These are phyloP conservation scores for Myotis planiceps DNA, from an alignment of 2,797 vertebrate species.

Conservation along the genomic window DNA sequence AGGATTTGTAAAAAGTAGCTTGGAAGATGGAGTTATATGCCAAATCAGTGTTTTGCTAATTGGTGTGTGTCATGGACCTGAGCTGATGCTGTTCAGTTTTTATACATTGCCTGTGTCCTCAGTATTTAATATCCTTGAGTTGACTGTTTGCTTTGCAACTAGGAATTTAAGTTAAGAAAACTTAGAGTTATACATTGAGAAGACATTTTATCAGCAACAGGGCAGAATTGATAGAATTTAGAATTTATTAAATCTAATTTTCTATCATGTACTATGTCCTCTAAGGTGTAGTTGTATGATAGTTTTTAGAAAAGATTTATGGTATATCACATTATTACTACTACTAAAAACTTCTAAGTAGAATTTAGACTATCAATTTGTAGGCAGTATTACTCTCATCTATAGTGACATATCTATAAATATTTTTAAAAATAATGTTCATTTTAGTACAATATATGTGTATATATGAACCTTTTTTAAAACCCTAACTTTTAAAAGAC, in stretches of 20 bases:
- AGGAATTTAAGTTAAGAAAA: slow-evolving; percentile 49
- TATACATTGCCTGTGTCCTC: background rate
- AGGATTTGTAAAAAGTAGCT: slow-evolving; percentile 56
- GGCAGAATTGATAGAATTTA: slow-evolving; percentile 43
- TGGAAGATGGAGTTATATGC: slow-evolving; percentile 45
- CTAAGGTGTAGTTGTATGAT: background rate
- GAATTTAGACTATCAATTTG: background rate
- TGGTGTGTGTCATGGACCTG: background rate
- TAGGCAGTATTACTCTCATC: background rate
- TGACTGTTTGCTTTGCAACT: slow-evolving; percentile 4
- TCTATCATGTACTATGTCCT: background rate
- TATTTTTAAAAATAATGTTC: background rate
- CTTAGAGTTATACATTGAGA: background rate
- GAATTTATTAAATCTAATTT: slow-evolving; percentile 41
- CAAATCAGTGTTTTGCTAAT: slow-evolving; percentile 52
- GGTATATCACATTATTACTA: background rate
- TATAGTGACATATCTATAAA: background rate
- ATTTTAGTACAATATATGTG: background rate
- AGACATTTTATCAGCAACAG: slow-evolving; percentile 20
- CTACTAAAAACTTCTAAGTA: slow-evolving; percentile 11
- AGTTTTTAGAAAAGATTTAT: slow-evolving; percentile 45
- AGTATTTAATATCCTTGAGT: background rate
- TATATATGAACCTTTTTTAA: background rate
- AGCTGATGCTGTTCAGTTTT: background rate
- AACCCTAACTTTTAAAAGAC: background rate